Percentiles rank a stretch among this genome's conserved stretches.
phyloP scores from a whole-genome alignment of 2,888 invertebrate species.

The Apamea monoglypha region DNA sequence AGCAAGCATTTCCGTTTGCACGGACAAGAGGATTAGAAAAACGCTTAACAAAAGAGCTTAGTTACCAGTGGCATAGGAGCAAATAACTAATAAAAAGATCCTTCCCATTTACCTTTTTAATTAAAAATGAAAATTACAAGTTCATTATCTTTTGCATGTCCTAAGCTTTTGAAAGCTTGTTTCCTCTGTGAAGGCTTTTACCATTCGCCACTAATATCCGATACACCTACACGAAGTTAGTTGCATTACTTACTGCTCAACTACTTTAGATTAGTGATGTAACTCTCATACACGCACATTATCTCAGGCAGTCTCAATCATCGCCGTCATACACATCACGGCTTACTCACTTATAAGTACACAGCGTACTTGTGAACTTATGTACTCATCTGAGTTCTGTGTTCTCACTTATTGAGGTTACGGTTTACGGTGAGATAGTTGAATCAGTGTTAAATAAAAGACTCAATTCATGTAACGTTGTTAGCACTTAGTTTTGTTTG shows the following conservation, averaged over 20 bases:
- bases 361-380: constrained; percentile 21
- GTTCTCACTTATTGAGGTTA: constrained; percentile 1
- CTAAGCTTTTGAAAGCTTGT: background rate
- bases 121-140: constrained; percentile 11
- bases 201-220: background rate
- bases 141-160: background rate
- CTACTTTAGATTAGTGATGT: background rate
- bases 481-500: constrained; percentile 5
- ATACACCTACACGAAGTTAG: too few relatives aligned
- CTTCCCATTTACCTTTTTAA: constrained; percentile 18
- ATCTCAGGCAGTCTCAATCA: background rate
- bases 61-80: background rate
- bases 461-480: constrained; percentile 10
- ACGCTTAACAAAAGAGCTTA: background rate
- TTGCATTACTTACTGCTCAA: background rate
- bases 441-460: background rate
- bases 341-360: constrained; percentile 7
- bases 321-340: constrained; percentile 1
- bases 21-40: constrained; percentile 7
- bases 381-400: constrained; percentile 20
- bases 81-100: constrained; percentile 6
- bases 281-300: background rate
- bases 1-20: background rate
- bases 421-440: background rate
- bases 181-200: background rate